Base-by-base conservation (phyloP, 2,888 invertebrate species). In the Catocala sponsa region DNA sequence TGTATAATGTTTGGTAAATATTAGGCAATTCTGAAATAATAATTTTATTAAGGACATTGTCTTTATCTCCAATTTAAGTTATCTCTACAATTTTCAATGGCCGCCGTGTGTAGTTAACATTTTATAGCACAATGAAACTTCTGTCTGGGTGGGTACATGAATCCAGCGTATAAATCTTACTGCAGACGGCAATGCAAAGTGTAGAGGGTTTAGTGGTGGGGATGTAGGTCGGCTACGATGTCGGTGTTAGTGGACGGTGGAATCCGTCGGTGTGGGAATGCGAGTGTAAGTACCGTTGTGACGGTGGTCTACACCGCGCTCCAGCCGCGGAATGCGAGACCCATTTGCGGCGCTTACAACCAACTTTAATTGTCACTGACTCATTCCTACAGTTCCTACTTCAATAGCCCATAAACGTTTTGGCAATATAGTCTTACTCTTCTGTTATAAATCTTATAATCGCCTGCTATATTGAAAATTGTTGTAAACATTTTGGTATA, bases 181-280 rank as follows among this genome's bases (percentile, higher is more conserved):
- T 50, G 50, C 57, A 53, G 57, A 53, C 54, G 62, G 65, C 66
- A 63, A 50, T 65, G 65, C 64, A 72, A 68, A 68, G 72, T 53
- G 63, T 64, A 55, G 63, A 73, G 68, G 74, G 74, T 68, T 68
- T 58, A 63, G 67, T 77, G 77, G 84, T 73, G 84, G 83, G 87
- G 88, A 84, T 92, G 83, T 89, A 88, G 91, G 90, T 90, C 89
- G 86, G 76, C 80, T 81, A 79, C 80, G 80, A 82, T 78, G 83
- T 63, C 67, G 59, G 70, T 74, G 76, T 76, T 72, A 74, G 78
- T 74, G 70, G 79, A 76, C 84, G 81, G 85, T 88, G 92, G 91
- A 91, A 91, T 92, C 91, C 88, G 89, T 88, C 88, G 90, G 86
- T 90, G 90, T 92, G 92, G 90, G 92, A 92, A 93, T 91, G 93